Percentiles rank a stretch among this genome's conserved stretches.
Conservation (phyloP, 64 coral and sea anemone species). For the Orbicella faveolata region DNA sequence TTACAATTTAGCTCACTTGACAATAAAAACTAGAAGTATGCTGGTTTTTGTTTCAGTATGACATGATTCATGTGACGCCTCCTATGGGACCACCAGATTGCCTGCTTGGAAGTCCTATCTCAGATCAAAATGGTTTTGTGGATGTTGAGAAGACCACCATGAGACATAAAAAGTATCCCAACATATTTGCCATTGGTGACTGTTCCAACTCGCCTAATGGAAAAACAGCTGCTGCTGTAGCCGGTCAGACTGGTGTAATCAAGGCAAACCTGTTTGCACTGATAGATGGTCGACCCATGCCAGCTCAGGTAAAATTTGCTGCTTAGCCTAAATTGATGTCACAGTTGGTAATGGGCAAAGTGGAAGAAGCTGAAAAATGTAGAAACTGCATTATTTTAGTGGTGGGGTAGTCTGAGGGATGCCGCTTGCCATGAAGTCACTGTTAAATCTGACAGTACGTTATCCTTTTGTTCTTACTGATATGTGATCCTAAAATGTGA, state of each 20-base stretch:
- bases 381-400: too few relatives aligned
- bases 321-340: not conserved
- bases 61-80: constrained; percentile 93
- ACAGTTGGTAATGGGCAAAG: too few relatives aligned
- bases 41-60: constrained; percentile 62
- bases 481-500: too few relatives aligned
- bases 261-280: constrained; percentile 82
- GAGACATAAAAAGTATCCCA: constrained; percentile 83
- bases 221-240: constrained; percentile 95
- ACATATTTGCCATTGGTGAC: constrained; percentile 97
- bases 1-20: too few relatives aligned
- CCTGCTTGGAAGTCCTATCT: constrained; percentile 62
- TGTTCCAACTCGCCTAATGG: constrained; percentile 97
- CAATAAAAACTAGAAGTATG: too few relatives aligned
- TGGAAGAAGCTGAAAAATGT: too few relatives aligned
- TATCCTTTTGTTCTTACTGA: too few relatives aligned
- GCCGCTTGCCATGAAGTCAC: too few relatives aligned
- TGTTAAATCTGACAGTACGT: too few relatives aligned
- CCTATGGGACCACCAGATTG: constrained; percentile 88
- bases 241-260: constrained; percentile 90
- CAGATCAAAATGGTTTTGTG: constrained; percentile 83
- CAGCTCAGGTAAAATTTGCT: constrained; percentile 62
- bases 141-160: constrained; percentile 94
- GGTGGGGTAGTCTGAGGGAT: too few relatives aligned
- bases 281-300: constrained; percentile 74